Conservation (phyloP, 2,797 vertebrate genomes). For the Ctenopoma multispine region DNA sequence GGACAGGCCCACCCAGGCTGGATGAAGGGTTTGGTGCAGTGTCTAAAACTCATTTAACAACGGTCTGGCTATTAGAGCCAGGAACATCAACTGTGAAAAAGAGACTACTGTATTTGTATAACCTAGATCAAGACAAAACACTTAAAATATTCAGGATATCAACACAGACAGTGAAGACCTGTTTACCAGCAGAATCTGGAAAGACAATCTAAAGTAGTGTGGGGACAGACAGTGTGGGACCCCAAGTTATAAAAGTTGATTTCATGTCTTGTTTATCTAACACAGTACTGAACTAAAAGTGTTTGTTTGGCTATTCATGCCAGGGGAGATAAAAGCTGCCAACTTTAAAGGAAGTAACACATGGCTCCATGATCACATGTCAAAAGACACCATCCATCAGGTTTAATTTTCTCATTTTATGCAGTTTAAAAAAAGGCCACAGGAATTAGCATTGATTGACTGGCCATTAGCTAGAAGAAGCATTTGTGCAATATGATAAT, state of each 20-base stretch:
- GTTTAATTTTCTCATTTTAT: slow-evolving; percentile 42
- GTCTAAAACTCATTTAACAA: slow-evolving; percentile 42
- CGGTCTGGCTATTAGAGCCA: slow-evolving; percentile 23
- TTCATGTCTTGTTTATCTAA: slow-evolving; percentile 8
- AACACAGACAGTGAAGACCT: slow-evolving; percentile 1
- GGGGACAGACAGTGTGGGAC: slow-evolving; percentile 1
- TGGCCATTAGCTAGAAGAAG: slow-evolving; percentile 56
- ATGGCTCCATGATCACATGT: slow-evolving; percentile 46
- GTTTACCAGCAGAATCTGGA: slow-evolving; percentile 3
- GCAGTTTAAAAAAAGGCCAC: slow-evolving; percentile 27
- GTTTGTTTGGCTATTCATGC: slow-evolving; percentile 27
- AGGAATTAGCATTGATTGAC: slow-evolving; percentile 49
- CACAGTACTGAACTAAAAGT: slow-evolving; percentile 10
- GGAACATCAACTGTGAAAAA: slow-evolving; percentile 12
- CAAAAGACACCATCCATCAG: slow-evolving; percentile 63
- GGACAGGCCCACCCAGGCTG: slow-evolving; percentile 63
- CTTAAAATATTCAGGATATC: slow-evolving; percentile 25
- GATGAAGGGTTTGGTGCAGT: slow-evolving; percentile 29
- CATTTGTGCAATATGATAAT: slow-evolving; percentile 39
- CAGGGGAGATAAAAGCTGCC: slow-evolving; percentile 31
- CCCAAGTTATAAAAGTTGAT: slow-evolving; percentile 12
- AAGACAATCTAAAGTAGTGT: neutral
- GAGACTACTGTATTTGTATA: neutral
- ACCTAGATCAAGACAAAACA: slow-evolving; percentile 31
- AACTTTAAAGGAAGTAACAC: slow-evolving; percentile 32